Conservation (phyloP, 2,888 invertebrate species). For the Brenthis daphne region DNA sequence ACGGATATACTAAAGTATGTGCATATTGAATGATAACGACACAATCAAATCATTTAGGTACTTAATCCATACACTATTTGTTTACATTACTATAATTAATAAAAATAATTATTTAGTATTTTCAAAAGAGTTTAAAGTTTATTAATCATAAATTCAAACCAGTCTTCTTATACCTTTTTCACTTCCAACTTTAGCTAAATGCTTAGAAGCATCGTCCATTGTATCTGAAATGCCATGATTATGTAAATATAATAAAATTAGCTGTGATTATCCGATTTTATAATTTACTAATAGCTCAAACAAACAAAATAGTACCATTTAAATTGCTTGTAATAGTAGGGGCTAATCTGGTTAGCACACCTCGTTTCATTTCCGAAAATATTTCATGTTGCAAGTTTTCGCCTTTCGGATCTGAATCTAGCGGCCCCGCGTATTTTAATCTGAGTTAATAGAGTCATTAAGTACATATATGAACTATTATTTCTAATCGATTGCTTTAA, state of each 20-base stretch:
- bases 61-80: no score
- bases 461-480: not conserved
- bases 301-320: constrained; percentile 42
- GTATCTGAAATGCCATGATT: constrained; percentile 47
- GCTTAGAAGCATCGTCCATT: constrained; percentile 55
- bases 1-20: no score
- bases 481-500: no score
- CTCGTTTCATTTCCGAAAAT: constrained; percentile 51
- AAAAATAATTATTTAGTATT: no score
- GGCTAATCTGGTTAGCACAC: constrained; percentile 51
- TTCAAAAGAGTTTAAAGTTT: no score
- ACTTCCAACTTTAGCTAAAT: constrained; percentile 57
- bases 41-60: no score
- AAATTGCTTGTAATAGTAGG: constrained; percentile 49
- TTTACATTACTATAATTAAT: no score
- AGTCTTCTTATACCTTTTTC: constrained; percentile 53
- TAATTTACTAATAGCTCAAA: not conserved
- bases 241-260: not conserved
- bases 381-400: constrained; percentile 51
- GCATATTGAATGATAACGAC: no score
- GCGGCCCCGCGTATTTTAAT: constrained; percentile 52
- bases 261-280: constrained; percentile 2
- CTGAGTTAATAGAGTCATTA: constrained; percentile 40
- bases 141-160: no score
- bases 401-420: constrained; percentile 48